These are phyloP conservation scores for Gerris buenoi DNA, from an alignment of 1,140 invertebrate genomes.

Conservation along the genomic window DNA sequence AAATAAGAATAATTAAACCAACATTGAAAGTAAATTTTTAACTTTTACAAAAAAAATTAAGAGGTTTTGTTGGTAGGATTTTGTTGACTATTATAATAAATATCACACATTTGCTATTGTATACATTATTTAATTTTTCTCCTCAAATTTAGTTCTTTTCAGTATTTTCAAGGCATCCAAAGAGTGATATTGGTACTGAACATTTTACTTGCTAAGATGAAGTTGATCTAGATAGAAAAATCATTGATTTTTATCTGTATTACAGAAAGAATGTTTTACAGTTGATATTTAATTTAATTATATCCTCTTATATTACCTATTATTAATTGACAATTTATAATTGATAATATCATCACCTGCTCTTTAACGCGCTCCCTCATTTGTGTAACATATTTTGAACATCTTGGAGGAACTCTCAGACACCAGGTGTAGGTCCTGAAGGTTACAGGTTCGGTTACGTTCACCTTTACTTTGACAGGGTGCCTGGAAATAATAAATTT, in stretches of 20 bases:
- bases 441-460: slow-evolving; percentile 20
- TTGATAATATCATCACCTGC: slow-evolving; percentile 14
- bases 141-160: too few relatives aligned
- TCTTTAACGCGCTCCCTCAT: slow-evolving; percentile 18
- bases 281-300: background rate
- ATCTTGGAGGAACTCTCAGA: slow-evolving; percentile 22
- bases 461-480: slow-evolving; percentile 15
- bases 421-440: slow-evolving; percentile 23
- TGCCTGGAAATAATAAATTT: slow-evolving; percentile 18
- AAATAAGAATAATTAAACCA: too few relatives aligned
- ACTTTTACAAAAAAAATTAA: too few relatives aligned
- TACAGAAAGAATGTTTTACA: background rate
- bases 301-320: background rate
- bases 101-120: too few relatives aligned
- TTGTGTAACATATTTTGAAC: slow-evolving; percentile 20
- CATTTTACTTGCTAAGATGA: too few relatives aligned
- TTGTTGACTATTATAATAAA: too few relatives aligned
- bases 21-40: too few relatives aligned
- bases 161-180: too few relatives aligned
- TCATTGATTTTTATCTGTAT: background rate
- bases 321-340: background rate
- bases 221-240: background rate
- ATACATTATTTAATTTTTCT: too few relatives aligned
- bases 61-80: too few relatives aligned
- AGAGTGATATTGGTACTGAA: too few relatives aligned